Evolutionary conservation across 2,113 vertebrate species (phyloP), one percentile per base, ranked within the genome.

Genomic region (Malurus cyaneus): DNA sequence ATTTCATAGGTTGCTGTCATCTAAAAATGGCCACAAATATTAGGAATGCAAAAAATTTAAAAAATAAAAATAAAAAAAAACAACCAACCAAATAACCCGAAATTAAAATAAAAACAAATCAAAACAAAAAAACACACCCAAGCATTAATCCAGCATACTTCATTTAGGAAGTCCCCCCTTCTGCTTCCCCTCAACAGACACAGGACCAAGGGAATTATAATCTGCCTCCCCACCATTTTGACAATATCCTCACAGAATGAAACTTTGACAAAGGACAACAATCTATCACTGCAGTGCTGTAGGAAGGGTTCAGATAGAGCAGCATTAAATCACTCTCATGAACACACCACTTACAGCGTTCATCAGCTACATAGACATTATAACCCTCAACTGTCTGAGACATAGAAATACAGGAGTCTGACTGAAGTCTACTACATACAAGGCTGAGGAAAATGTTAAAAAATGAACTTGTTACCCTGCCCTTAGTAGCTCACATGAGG

Each of bases 321-420:
- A 60, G 44, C 49, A 60, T 28, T 64, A 59, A 46, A 53, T 79
- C 28, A 26, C 52, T 70, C 46, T 47, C 18, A 59, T 16, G 28
- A 47, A 59, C 1, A 5, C 28, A 80, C 24, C 41, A 34, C n/a
- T 36, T 79, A 47, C 6, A 53, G 52, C 0, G 0, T 42, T 80
- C 28, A 77, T 31, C 64, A 81, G 15, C 56, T 62, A 8, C 32
- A 31, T 1, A 8, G n/a, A 53, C 20, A 19, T 26, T 76, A 25
- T 36, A 82, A 85, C 26, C 57, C 44, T 61, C 61, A 79, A 0
- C 5, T 66, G 47, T 49, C 41, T 44, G 53, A 70, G 29, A 54
- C 8, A 59, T 4, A 74, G 47, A 70, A 91, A 46, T 0, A 78
- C 15, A 39, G 11, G 18, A 34, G 23, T 31, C 46, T 83, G 47